phyloP scores from a whole-genome alignment of 2,113 vertebrate genomes.

The Blennius ocellaris region DNA sequence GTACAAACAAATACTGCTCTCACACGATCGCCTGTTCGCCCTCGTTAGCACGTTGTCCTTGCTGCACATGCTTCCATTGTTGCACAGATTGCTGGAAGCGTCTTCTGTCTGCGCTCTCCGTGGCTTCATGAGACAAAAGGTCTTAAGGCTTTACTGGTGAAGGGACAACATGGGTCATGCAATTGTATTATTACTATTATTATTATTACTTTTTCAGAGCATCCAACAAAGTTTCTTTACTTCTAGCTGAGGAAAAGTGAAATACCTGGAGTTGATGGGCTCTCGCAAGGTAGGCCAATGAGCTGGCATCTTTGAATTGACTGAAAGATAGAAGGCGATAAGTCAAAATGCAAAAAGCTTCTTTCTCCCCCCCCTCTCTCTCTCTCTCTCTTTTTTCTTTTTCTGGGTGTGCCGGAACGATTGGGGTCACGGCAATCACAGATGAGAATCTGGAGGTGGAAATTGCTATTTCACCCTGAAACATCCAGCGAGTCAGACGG shows the following conservation, averaged over 20 bases:
- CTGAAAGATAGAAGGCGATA: conserved; percentile 35
- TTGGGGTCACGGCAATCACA: conserved; percentile 48
- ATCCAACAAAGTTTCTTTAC: too few relatives aligned
- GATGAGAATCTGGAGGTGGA: conserved; percentile 46
- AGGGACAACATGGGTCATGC: too few relatives aligned
- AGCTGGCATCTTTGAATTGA: conserved; percentile 10
- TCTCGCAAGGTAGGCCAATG: conserved; percentile 13
- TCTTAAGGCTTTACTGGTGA: too few relatives aligned
- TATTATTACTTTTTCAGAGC: neutral
- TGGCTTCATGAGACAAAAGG: neutral
- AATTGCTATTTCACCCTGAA: conserved; percentile 55
- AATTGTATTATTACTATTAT: neutral
- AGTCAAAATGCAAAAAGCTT: conserved; percentile 44
- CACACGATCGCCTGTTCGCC: neutral
- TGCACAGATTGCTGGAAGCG: neutral
- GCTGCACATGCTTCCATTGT: neutral
- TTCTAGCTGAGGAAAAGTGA: neutral
- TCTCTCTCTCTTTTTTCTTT: neutral
- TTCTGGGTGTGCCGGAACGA: conserved; percentile 13
- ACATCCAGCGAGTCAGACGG: conserved; percentile 21
- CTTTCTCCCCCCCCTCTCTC: too few relatives aligned
- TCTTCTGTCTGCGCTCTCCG: neutral
- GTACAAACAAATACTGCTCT: neutral
- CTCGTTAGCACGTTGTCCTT: neutral
- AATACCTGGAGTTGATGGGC: conserved; percentile 14